These are phyloP conservation scores for Drosophila sp. DNA, from an alignment of 1,140 invertebrate genomes.

Conservation along the genomic window DNA sequence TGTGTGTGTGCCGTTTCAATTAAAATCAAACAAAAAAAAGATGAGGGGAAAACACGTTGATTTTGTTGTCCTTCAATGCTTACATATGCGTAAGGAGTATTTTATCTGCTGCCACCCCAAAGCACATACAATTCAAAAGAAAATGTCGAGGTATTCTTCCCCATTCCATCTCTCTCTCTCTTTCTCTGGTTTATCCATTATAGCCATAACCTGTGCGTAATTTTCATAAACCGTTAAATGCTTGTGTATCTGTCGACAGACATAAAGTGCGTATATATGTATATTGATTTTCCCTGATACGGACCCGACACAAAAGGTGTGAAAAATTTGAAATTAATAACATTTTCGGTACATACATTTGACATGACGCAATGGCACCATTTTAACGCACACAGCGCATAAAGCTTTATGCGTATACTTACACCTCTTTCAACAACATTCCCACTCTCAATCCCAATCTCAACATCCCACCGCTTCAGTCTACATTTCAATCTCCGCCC, in stretches of 20 bases:
- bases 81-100: constrained; percentile 63
- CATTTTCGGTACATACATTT: constrained; percentile 63
- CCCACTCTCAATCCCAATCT: background rate
- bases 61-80: constrained; percentile 42
- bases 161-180: constrained; percentile 8
- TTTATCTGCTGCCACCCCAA: constrained; percentile 19
- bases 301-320: constrained; percentile 52
- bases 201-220: constrained; percentile 51
- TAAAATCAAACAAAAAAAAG: constrained; percentile 66
- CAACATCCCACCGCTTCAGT: background rate
- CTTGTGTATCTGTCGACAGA: constrained; percentile 38
- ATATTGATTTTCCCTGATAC: constrained; percentile 29
- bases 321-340: constrained; percentile 73
- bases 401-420: constrained; percentile 53
- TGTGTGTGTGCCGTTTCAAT: constrained; percentile 54
- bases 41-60: constrained; percentile 27
- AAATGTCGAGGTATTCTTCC: background rate
- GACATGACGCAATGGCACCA: constrained; percentile 60
- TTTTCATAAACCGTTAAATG: constrained; percentile 55
- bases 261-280: constrained; percentile 33
- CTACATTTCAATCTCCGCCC: constrained; percentile 19
- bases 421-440: background rate
- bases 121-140: constrained; percentile 9
- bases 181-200: constrained; percentile 35
- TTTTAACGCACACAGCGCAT: constrained; percentile 51